Conservation (phyloP, 2,888 invertebrate genomes). For the Stictocephala bisonia region DNA sequence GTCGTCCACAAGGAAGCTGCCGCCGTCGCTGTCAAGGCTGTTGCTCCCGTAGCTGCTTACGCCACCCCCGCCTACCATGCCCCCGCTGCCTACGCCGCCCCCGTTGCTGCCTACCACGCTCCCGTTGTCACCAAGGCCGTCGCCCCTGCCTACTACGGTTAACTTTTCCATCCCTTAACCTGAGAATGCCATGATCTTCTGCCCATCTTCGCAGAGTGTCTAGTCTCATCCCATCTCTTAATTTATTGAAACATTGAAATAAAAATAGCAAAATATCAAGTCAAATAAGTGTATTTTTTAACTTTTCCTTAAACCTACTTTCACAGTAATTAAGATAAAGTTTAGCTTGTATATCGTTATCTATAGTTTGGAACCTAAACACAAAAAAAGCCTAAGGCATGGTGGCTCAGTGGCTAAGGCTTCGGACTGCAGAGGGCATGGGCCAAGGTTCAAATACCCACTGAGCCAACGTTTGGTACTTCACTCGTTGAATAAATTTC, state of each 20-base stretch:
- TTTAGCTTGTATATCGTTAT: too few relatives aligned
- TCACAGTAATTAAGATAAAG: too few relatives aligned
- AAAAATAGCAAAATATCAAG: constrained; percentile 35
- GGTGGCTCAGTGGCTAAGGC: too few relatives aligned
- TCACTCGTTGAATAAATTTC: too few relatives aligned
- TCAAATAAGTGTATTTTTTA: too few relatives aligned
- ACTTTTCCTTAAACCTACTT: too few relatives aligned
- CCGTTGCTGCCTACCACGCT: constrained; percentile 53
- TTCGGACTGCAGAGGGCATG: too few relatives aligned
- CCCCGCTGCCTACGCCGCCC: constrained; percentile 52
- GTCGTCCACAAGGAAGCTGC: constrained; percentile 62
- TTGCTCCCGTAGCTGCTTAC: constrained; percentile 51
- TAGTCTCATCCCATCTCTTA: constrained; percentile 23
- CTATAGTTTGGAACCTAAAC: too few relatives aligned
- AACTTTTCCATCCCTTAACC: constrained; percentile 16
- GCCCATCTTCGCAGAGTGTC: constrained; percentile 32
- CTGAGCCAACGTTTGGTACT: too few relatives aligned
- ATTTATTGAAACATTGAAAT: constrained; percentile 22
- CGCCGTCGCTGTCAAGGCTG: constrained; percentile 58
- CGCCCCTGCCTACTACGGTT: constrained; percentile 50
- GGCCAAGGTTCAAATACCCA: too few relatives aligned
- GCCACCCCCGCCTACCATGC: constrained; percentile 59
- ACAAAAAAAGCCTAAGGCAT: too few relatives aligned
- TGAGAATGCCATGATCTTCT: constrained; percentile 41
- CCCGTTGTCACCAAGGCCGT: constrained; percentile 54